These are phyloP conservation scores for Mantis religiosa DNA, from an alignment of 2,888 invertebrate genomes.

Conservation along the genomic window DNA sequence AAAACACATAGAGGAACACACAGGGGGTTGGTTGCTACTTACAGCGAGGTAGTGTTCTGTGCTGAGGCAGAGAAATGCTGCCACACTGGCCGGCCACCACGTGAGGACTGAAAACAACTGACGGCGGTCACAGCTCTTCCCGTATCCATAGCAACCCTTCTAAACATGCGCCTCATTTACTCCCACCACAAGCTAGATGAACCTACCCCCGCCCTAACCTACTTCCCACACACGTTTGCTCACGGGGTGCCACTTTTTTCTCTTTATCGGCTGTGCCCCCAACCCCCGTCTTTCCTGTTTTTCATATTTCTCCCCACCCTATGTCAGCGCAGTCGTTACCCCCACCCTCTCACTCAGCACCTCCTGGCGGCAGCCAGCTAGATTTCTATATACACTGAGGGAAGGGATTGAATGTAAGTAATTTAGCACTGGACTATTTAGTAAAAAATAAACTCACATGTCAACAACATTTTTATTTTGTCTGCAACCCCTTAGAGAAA, in stretches of 20 bases:
- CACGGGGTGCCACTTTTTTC: neutral
- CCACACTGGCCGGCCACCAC: constrained; percentile 14
- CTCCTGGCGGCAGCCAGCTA: neutral
- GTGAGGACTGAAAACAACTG: constrained; percentile 24
- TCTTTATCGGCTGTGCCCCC: neutral
- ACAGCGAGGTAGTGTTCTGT: neutral
- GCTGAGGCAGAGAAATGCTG: neutral
- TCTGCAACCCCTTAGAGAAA: neutral
- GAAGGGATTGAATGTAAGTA: neutral
- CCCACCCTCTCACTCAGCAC: neutral
- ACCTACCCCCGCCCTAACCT: neutral
- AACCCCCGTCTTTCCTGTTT: neutral
- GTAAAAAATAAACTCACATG: neutral
- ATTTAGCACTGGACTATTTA: neutral
- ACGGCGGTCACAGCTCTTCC: neutral
- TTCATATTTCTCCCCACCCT: neutral
- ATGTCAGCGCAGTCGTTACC: neutral
- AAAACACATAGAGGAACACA: neutral
- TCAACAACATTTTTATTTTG: neutral
- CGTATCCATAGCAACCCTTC: constrained; percentile 9
- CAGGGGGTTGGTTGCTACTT: neutral
- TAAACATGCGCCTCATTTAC: constrained; percentile 13
- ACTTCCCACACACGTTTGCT: neutral
- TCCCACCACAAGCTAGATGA: neutral
- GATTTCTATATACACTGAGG: neutral